Conservation (phyloP, 2,797 vertebrate species). For the Sciaenops ocellatus region DNA sequence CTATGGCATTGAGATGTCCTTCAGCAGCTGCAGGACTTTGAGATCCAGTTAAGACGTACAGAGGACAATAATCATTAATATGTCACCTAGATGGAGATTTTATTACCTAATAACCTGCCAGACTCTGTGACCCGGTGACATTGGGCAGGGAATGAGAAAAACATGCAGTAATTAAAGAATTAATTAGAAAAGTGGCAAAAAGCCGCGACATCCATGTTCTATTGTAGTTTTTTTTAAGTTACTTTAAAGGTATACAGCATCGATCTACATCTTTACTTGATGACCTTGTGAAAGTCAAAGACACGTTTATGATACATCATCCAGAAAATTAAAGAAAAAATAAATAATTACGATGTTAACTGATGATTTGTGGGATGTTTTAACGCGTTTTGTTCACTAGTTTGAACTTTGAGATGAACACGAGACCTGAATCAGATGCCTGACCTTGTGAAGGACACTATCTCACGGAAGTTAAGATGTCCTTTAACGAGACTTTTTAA, state of each 20-base stretch:
- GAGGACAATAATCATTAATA: conserved; percentile 72
- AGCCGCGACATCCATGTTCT: not conserved
- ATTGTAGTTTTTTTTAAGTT: not conserved
- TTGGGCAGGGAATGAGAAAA: conserved; percentile 1
- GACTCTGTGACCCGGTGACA: conserved; percentile 38
- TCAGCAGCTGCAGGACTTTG: conserved; percentile 73
- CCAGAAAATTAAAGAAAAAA: not conserved
- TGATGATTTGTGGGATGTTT: not conserved
- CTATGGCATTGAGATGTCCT: conserved; percentile 66
- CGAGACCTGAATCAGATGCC: not conserved
- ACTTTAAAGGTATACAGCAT: not conserved
- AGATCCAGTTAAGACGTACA: conserved; percentile 57
- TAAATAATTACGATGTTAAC: not conserved
- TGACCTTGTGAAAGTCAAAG: conserved; percentile 60
- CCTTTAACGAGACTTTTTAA: not conserved
- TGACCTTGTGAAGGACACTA: conserved; percentile 75
- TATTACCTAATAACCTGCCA: conserved; percentile 59
- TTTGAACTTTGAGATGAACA: not conserved
- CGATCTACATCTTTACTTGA: not conserved
- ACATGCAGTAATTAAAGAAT: not conserved
- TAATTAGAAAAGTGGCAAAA: not conserved
- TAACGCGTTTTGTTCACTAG: not conserved
- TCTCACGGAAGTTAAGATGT: not conserved
- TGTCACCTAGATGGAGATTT: conserved; percentile 60
- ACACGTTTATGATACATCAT: not conserved